Conservation (phyloP, 2,888 invertebrate species). For the Oscheius myriophilus region DNA sequence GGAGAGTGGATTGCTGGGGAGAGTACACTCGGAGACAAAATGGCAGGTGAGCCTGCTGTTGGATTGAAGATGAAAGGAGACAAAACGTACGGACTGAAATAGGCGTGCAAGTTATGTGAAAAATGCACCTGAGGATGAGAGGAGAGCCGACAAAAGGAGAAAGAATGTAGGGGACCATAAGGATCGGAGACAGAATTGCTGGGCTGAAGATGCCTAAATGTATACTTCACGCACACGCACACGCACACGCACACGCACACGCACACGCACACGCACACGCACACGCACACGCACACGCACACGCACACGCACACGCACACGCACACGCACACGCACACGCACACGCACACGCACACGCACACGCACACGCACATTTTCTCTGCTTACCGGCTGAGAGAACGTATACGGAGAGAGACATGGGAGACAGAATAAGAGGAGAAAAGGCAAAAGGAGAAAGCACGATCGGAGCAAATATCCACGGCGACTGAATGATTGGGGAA, state of each 20-base stretch:
- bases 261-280: too few relatives aligned
- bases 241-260: too few relatives aligned
- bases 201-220: neutral
- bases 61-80: neutral
- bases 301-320: too few relatives aligned
- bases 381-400: neutral
- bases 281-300: too few relatives aligned
- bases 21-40: neutral
- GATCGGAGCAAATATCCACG: neutral
- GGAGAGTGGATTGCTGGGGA: neutral
- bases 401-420: neutral
- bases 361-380: too few relatives aligned
- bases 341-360: too few relatives aligned
- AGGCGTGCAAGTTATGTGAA: too few relatives aligned
- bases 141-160: neutral
- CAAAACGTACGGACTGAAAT: neutral
- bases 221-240: too few relatives aligned
- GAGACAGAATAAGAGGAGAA: neutral
- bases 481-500: neutral
- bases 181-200: neutral
- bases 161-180: neutral
- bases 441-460: slow-evolving; percentile 1
- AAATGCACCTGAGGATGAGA: neutral
- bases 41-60: neutral
- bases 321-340: too few relatives aligned